These are phyloP conservation scores for Pterocles burchelli DNA, from an alignment of 2,113 vertebrate species.

Conservation along the genomic window DNA sequence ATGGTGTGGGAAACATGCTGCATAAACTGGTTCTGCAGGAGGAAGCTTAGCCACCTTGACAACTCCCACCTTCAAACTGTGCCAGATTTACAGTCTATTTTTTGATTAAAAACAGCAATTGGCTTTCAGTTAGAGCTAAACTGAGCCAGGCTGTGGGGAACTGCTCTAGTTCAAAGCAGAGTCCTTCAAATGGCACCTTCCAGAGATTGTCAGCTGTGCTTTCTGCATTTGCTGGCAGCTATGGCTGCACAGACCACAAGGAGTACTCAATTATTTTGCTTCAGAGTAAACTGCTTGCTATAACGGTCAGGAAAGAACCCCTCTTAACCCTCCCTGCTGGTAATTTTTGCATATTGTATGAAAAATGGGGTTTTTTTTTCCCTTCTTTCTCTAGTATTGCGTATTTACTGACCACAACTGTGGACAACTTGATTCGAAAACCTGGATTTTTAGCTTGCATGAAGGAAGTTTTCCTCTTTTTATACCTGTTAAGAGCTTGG, in stretches of 20 bases:
- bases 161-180: not conserved
- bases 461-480: not conserved
- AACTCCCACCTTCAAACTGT: not conserved
- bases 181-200: not conserved
- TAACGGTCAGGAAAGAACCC: not conserved
- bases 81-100: not conserved
- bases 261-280: not conserved
- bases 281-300: not conserved
- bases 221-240: not conserved
- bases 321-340: not conserved
- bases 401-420: not conserved
- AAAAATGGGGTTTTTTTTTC: not conserved
- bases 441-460: not conserved
- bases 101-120: not conserved
- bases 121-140: not conserved
- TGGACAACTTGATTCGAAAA: not conserved
- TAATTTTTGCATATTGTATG: not conserved
- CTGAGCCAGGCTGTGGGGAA: not conserved
- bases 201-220: not conserved
- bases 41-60: not conserved
- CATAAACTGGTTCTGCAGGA: not conserved
- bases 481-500: not conserved
- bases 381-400: not conserved
- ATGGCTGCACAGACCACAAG: not conserved
- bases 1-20: not conserved